Conservation (phyloP, 2,888 invertebrate species). For the Euphydryas editha region DNA sequence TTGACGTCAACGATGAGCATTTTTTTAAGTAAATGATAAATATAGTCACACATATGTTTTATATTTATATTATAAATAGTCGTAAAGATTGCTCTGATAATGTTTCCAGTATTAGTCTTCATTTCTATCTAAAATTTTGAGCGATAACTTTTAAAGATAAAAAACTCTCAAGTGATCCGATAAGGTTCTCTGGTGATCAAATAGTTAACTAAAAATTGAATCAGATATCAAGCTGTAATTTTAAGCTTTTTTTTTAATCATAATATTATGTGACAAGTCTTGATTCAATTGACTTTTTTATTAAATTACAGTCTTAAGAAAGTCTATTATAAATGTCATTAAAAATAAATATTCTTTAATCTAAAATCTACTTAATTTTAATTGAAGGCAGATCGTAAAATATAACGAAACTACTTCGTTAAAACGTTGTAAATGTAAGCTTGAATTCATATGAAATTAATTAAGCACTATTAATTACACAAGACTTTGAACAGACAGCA, state of each 20-base stretch:
- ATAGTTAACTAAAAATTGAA: no score
- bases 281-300: no score
- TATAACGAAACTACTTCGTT: not conserved
- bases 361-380: not conserved
- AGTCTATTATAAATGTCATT: not conserved
- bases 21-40: no score
- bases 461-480: not conserved
- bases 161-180: not conserved
- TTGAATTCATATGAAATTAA: not conserved
- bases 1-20: no score
- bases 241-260: not conserved
- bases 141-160: slow-evolving; percentile 5
- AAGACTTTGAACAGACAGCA: not conserved
- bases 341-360: not conserved
- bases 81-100: not conserved
- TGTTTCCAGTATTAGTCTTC: not conserved
- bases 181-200: no score
- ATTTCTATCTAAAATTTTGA: not conserved
- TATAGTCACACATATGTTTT: no score
- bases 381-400: not conserved
- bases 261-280: not conserved
- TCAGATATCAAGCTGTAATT: no score
- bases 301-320: no score
- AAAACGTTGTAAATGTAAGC: not conserved
- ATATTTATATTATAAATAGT: not conserved